These are phyloP conservation scores for Tiliqua scincoides DNA, from an alignment of 2,113 vertebrate genomes.

Conservation along the genomic window DNA sequence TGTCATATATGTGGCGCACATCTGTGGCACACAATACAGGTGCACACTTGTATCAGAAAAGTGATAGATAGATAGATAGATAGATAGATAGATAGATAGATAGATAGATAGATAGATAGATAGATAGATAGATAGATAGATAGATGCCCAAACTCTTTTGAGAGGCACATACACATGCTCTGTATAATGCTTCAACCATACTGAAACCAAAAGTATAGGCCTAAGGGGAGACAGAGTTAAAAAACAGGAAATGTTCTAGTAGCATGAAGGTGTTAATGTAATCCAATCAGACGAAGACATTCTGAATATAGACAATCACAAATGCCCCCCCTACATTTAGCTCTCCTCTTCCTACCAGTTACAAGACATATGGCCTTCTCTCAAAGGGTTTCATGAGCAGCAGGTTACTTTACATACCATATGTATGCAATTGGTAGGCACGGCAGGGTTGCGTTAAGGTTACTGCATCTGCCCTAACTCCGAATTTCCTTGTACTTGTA, in stretches of 20 bases:
- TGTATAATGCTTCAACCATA: background rate
- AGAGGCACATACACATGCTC: constrained; percentile 4
- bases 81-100: no score
- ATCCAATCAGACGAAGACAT: constrained; percentile 43
- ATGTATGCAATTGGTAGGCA: constrained; percentile 58
- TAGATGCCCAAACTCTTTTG: constrained; percentile 7
- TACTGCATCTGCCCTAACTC: constrained; percentile 57
- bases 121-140: no score
- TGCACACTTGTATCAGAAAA: no score
- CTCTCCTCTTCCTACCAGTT: constrained; percentile 37
- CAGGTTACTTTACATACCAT: constrained; percentile 55
- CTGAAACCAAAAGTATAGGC: constrained; percentile 6
- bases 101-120: no score
- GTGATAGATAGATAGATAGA: no score
- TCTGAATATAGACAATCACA: constrained; percentile 47
- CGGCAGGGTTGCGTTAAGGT: constrained; percentile 55
- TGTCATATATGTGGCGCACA: no score
- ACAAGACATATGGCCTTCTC: constrained; percentile 57
- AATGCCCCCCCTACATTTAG: constrained; percentile 45
- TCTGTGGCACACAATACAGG: no score
- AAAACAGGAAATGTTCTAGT: background rate
- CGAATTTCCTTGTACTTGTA: constrained; percentile 61
- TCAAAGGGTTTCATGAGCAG: constrained; percentile 57
- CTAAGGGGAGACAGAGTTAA: constrained; percentile 10
- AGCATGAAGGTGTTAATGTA: constrained; percentile 34